Evolutionary conservation across 2,888 invertebrate genomes (phyloP).

Genomic region (Coelogynopora nodosa): DNA sequence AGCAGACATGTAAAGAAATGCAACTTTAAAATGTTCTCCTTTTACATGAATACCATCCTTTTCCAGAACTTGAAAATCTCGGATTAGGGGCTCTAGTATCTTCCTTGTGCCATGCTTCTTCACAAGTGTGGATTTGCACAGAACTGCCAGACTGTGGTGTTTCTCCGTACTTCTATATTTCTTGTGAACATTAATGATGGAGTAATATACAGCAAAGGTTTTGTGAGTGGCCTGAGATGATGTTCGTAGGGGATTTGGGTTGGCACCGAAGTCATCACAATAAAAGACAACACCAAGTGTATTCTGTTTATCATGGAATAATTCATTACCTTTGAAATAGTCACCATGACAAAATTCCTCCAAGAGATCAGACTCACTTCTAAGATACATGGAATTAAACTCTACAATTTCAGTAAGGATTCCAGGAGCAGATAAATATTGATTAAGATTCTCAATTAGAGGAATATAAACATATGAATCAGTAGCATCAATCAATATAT

Average conservation of each 20-base stretch:
- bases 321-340: neutral
- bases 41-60: neutral
- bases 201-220: neutral
- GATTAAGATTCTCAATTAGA: neutral
- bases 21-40: neutral
- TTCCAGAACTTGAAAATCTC: neutral
- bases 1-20: neutral
- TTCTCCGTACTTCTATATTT: neutral
- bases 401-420: neutral
- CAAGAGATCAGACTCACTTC: neutral
- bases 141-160: neutral
- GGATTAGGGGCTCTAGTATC: neutral
- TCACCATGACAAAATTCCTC: neutral
- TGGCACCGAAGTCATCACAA: neutral
- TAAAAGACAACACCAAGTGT: neutral
- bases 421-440: neutral
- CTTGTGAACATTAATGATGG: neutral
- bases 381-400: neutral
- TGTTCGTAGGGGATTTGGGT: neutral
- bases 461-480: neutral
- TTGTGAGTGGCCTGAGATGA: neutral
- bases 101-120: neutral
- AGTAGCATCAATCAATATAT: neutral
- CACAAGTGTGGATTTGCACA: neutral
- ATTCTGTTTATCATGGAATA: neutral